These are phyloP conservation scores for Chascanopsetta lugubris DNA, from an alignment of 2,113 vertebrate species.

Conservation along the genomic window DNA sequence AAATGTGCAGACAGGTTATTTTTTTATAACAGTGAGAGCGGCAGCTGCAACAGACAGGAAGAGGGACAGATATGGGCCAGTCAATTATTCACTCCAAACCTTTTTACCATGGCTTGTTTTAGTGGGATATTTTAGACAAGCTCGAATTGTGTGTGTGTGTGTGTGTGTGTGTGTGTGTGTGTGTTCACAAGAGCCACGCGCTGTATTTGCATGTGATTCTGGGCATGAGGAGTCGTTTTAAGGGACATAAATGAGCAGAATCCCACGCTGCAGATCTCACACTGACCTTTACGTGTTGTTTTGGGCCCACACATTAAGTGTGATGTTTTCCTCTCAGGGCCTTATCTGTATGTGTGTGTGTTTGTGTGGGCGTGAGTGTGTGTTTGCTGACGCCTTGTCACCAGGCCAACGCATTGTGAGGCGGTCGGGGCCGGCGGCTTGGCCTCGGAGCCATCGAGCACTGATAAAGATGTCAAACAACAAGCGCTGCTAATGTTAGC, in stretches of 20 bases:
- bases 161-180: slow-evolving; percentile 23
- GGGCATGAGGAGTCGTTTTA: neutral
- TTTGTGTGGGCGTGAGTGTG: neutral
- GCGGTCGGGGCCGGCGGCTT: slow-evolving; percentile 23
- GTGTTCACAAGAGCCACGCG: slow-evolving; percentile 7
- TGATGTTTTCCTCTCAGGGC: neutral
- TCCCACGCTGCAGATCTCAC: neutral
- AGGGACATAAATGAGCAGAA: neutral
- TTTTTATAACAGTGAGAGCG: neutral
- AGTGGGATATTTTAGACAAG: slow-evolving; percentile 7
- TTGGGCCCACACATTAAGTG: neutral
- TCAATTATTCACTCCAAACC: slow-evolving; percentile 58
- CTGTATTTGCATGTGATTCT: neutral
- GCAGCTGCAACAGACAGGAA: neutral
- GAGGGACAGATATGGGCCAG: slow-evolving; percentile 27
- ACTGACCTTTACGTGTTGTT: neutral
- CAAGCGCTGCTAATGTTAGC: slow-evolving; percentile 30
- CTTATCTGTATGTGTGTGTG: neutral
- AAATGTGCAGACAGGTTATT: neutral
- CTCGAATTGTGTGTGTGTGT: slow-evolving; percentile 24
- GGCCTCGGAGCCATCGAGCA: slow-evolving; percentile 33
- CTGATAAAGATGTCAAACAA: slow-evolving; percentile 50
- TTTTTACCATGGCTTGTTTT: slow-evolving; percentile 38
- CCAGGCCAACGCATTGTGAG: slow-evolving; percentile 43
- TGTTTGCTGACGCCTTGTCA: slow-evolving; percentile 32